Base-by-base conservation (phyloP, 2,888 invertebrate species). In the Eupeodes luniger region DNA sequence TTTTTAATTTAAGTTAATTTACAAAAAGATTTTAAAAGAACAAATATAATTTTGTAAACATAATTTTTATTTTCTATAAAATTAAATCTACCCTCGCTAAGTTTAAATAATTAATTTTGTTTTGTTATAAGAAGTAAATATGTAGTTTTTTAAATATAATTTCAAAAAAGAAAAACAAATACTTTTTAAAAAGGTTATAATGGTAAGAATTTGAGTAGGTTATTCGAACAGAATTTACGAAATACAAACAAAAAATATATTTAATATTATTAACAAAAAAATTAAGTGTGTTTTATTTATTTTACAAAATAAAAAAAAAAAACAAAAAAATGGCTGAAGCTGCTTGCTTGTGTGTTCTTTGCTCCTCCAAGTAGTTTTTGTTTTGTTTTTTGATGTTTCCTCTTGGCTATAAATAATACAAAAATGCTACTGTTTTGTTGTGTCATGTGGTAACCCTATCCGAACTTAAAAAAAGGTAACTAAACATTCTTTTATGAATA, bases 231-330 rank as follows among this genome's bases (percentile, higher is more conserved):
- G 55, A 61, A 69, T 59, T 81, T 74, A 78, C 67, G 55, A 67
- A 85, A 69, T 69, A 34, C 14, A 82, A 74, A 84, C 44, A 4
- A 44, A 66, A 66, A 55, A 84, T 61, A 69, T 34, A 85, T 64
- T 74, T 74, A 75, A 75, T 57, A 74, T 75, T 64, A 78, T 78
- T 78, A 78, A 88, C 81, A 81, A 77, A 77, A 27, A 82, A 81
- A 7, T 67, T 67, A 34, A 70, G 81, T 78, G 81, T 88, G 87
- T 88, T 88, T 88, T 55, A 85, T 88, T 88, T 88, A 77, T 82
- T 61, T 67, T 40, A 40, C 40, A 40, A 40, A 12, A 27, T 16
- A 78, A 53, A 47, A 66, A 4, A 62, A 67, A 61, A 27, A 78
- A 53, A 47, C 51, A 4, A 11, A 36, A 49, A 55, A 51, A 69